Percentiles rank a stretch among this genome's conserved stretches.
phyloP scores from a whole-genome alignment of 2,888 invertebrate genomes.

The Cheilosia scutellata region DNA sequence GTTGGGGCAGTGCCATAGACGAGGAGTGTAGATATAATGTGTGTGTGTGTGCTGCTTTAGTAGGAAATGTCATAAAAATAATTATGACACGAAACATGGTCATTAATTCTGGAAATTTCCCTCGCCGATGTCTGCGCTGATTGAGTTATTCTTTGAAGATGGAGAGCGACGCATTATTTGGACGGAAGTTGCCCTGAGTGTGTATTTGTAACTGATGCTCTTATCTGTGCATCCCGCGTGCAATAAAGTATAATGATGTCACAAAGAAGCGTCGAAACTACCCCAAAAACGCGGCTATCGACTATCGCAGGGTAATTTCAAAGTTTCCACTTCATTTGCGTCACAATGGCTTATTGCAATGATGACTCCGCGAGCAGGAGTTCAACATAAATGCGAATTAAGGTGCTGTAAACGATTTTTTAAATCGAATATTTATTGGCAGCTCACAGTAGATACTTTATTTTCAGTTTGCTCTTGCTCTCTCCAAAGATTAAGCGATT shows the following conservation, averaged over 20 bases:
- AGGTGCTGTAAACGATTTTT: conserved; percentile 41
- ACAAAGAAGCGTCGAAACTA: neutral
- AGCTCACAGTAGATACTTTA: neutral
- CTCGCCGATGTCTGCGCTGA: conserved; percentile 13
- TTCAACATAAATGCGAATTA: conserved; percentile 16
- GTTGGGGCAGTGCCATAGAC: neutral
- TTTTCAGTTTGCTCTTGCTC: neutral
- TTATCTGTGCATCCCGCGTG: too few species aligned
- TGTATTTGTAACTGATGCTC: neutral
- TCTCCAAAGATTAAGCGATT: conserved; percentile 19
- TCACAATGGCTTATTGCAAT: conserved; percentile 46
- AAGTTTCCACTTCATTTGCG: conserved; percentile 51
- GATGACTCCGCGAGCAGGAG: conserved; percentile 26
- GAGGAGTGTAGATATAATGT: neutral
- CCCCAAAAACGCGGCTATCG: neutral
- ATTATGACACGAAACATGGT: conserved; percentile 59
- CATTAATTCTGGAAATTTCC: conserved; percentile 46
- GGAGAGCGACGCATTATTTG: conserved; percentile 3
- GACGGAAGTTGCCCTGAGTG: conserved; percentile 28
- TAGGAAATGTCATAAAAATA: conserved; percentile 64
- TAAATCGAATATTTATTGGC: conserved; percentile 51
- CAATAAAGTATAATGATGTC: too few species aligned
- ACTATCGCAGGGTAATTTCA: conserved; percentile 38
- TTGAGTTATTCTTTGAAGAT: conserved; percentile 53
- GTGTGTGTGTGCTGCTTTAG: conserved; percentile 15